Base-by-base conservation (phyloP, 64 coral and sea anemone species). In the Stylophora pistillata region DNA sequence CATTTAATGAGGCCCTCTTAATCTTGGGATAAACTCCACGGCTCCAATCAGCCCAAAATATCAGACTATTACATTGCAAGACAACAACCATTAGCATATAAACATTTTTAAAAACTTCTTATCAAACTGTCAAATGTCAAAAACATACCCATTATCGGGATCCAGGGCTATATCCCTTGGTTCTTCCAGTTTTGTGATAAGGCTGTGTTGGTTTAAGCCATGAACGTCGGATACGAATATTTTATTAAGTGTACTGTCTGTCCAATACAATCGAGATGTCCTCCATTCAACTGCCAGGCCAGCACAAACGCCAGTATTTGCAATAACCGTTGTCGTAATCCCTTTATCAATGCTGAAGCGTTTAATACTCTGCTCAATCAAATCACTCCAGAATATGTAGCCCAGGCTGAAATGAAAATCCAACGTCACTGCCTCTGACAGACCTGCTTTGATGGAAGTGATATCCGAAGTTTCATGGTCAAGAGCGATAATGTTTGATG, bases 341-440 rank as follows among this genome's bases (percentile, higher is more conserved):
- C 60, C 80, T 47, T 76, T 76, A 57, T 93, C 76, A 52, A 88
- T 29, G 3, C 61, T 79, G 15, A 85, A 85, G 53, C 85, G 87
- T 71, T 71, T 78, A 9, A 93, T 88, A n/a, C 7, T 26, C 28
- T 21, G 18, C 26, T 88, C 91, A 0, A 0, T 75, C 14, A 93
- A 31, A 53, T 93, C 91, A 87, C 91, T 93, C 91, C 91, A 93
- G 54, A 81, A 93, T 62, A 93, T 75, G n/a, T n/a, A n/a, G n/a
- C n/a, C n/a, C n/a, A n/a, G n/a, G n/a, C n/a, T n/a, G n/a, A n/a
- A n/a, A n/a, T n/a, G n/a, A n/a, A n/a, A n/a, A n/a, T n/a, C n/a
- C n/a, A n/a, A n/a, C n/a, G n/a, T n/a, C n/a, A n/a, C n/a, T n/a
- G n/a, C n/a, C n/a, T n/a, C n/a, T n/a, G n/a, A n/a, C n/a, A n/a